These are phyloP conservation scores for Machaerirhynchus nigripectus DNA, from an alignment of 2,113 vertebrate genomes.

Conservation along the genomic window DNA sequence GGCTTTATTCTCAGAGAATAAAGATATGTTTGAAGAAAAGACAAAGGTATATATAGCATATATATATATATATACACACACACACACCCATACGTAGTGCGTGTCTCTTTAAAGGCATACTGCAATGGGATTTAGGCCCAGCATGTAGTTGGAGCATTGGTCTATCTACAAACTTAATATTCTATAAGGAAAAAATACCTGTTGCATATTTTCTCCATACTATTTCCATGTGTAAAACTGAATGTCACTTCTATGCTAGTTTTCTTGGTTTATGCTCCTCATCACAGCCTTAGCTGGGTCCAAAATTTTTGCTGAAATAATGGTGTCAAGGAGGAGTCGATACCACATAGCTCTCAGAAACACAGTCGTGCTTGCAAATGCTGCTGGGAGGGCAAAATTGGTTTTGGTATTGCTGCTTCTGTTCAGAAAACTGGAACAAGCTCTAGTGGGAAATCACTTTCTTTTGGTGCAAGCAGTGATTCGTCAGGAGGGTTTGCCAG, in stretches of 20 bases:
- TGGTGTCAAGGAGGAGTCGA: neutral
- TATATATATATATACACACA: neutral
- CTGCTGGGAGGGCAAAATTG: neutral
- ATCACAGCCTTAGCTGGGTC: neutral
- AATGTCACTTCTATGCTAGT: neutral
- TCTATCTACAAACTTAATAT: neutral
- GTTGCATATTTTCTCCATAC: neutral
- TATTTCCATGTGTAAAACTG: neutral
- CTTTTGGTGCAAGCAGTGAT: neutral
- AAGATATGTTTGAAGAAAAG: neutral
- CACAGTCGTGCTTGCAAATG: neutral
- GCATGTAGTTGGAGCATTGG: neutral
- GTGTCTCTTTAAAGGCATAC: neutral
- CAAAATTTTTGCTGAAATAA: neutral
- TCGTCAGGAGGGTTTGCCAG: neutral
- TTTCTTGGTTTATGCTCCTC: neutral
- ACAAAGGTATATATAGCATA: neutral
- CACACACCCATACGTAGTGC: neutral
- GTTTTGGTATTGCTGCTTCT: neutral
- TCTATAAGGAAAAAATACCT: neutral
- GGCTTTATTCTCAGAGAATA: neutral
- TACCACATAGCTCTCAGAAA: neutral
- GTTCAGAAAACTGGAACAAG: slow-evolving; percentile 3
- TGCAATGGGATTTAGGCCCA: neutral
- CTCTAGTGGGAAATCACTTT: slow-evolving; percentile 8